Percentiles rank a stretch among this genome's conserved stretches.
Evolutionary conservation across 2,888 invertebrate genomes (phyloP).

Genomic region (Drosophila bunnanda): DNA sequence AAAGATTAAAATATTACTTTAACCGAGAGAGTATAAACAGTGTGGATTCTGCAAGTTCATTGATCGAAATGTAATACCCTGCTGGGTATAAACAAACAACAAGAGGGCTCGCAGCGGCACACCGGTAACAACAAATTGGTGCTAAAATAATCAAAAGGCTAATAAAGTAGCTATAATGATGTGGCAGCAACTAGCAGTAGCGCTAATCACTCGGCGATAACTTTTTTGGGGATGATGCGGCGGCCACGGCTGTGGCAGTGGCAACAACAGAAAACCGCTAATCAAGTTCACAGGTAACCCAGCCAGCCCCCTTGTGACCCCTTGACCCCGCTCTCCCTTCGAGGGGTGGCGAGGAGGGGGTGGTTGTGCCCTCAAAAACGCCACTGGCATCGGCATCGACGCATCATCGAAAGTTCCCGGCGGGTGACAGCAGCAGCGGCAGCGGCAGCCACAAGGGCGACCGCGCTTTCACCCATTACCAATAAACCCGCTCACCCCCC

Average conservation of each 20-base stretch:
- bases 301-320: neutral
- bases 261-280: constrained; percentile 75
- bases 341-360: too few species aligned
- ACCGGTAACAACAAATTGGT: constrained; percentile 42
- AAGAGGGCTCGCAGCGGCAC: constrained; percentile 1
- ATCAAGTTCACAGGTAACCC: constrained; percentile 80
- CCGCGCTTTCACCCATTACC: constrained; percentile 14
- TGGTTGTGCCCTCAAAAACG: neutral
- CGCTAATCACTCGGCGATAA: constrained; percentile 38
- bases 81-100: constrained; percentile 2
- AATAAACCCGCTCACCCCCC: constrained; percentile 4
- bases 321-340: neutral
- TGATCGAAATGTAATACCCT: constrained; percentile 1
- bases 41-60: too few species aligned
- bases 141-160: constrained; percentile 53
- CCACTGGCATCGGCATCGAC: constrained; percentile 26
- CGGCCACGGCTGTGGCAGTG: constrained; percentile 28
- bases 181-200: constrained; percentile 49
- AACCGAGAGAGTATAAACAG: neutral
- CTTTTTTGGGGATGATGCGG: constrained; percentile 10
- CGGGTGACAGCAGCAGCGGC: constrained; percentile 28
- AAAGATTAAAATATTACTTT: neutral
- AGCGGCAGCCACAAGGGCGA: constrained; percentile 14
- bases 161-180: constrained; percentile 52
- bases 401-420: constrained; percentile 36